Percentiles rank a stretch among this genome's conserved stretches.
phyloP scores from a whole-genome alignment of 2,888 invertebrate genomes.

The Lasiommata megera region DNA sequence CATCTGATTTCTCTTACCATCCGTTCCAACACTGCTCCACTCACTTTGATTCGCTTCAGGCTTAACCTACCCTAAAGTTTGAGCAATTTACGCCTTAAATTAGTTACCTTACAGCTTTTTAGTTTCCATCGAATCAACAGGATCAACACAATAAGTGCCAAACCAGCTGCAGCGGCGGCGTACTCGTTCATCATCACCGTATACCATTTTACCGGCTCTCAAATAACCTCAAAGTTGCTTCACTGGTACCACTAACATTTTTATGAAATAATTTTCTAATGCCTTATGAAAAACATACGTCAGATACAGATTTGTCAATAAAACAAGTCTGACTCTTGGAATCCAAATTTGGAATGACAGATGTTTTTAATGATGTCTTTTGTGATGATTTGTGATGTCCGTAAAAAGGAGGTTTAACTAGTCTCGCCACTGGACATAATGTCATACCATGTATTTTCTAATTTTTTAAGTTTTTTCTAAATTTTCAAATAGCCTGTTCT shows the following conservation, averaged over 20 bases:
- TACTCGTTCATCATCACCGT: constrained; percentile 45
- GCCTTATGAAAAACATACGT: too few species aligned
- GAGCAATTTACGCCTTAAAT: too few species aligned
- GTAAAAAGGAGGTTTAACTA: background rate
- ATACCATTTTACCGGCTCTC: constrained; percentile 42
- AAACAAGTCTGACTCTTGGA: background rate
- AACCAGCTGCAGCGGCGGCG: constrained; percentile 47
- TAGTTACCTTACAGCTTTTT: constrained; percentile 45
- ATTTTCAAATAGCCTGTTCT: too few species aligned
- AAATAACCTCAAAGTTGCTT: background rate
- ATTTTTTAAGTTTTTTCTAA: too few species aligned
- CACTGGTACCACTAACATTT: constrained; percentile 13
- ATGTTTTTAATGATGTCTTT: too few species aligned
- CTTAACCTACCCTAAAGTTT: too few species aligned
- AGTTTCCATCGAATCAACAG: constrained; percentile 51
- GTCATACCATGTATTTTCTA: too few species aligned
- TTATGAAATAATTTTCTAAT: constrained; percentile 9
- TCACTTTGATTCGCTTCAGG: too few species aligned
- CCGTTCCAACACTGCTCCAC: too few species aligned
- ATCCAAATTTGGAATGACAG: constrained; percentile 27
- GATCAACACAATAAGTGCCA: constrained; percentile 45
- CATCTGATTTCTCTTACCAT: too few species aligned
- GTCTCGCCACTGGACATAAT: too few species aligned
- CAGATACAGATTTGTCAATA: constrained; percentile 13
- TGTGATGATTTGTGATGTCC: constrained; percentile 12